phyloP scores from a whole-genome alignment of 2,113 vertebrate genomes.

The Pteropus alecto region DNA sequence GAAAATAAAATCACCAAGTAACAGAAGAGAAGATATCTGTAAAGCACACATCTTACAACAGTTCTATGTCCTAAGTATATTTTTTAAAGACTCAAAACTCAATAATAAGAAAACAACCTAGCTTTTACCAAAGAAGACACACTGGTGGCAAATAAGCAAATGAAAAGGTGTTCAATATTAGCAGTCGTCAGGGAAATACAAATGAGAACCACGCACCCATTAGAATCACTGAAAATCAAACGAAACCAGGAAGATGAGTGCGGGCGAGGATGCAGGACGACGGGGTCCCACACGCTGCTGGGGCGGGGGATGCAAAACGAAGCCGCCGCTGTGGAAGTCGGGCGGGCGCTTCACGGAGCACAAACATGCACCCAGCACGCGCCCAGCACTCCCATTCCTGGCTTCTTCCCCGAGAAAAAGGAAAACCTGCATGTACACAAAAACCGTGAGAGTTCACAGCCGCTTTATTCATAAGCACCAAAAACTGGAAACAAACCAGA shows the following conservation, averaged over 20 bases:
- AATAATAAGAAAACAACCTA: background rate
- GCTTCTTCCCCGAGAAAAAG: too few relatives aligned
- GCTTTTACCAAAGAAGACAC: background rate
- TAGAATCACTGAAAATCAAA: background rate
- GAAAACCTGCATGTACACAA: too few relatives aligned
- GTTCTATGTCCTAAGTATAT: background rate
- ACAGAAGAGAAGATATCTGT: background rate
- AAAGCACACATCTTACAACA: background rate
- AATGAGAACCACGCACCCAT: background rate
- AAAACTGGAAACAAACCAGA: too few relatives aligned
- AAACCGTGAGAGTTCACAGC: too few relatives aligned
- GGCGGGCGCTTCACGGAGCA: background rate
- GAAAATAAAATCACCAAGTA: background rate
- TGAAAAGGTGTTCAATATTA: background rate
- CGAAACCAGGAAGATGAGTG: background rate
- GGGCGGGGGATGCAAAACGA: too few relatives aligned
- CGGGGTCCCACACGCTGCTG: background rate
- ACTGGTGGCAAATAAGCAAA: background rate
- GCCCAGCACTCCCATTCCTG: too few relatives aligned
- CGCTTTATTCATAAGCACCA: too few relatives aligned
- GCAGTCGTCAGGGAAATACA: background rate
- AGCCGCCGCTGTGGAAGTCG: too few relatives aligned
- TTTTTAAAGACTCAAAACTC: background rate
- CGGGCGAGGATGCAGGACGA: rapidly evolving
- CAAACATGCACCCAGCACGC: background rate